These are phyloP conservation scores for Sardina pilchardus DNA, from an alignment of 2,113 vertebrate genomes.

Conservation along the genomic window DNA sequence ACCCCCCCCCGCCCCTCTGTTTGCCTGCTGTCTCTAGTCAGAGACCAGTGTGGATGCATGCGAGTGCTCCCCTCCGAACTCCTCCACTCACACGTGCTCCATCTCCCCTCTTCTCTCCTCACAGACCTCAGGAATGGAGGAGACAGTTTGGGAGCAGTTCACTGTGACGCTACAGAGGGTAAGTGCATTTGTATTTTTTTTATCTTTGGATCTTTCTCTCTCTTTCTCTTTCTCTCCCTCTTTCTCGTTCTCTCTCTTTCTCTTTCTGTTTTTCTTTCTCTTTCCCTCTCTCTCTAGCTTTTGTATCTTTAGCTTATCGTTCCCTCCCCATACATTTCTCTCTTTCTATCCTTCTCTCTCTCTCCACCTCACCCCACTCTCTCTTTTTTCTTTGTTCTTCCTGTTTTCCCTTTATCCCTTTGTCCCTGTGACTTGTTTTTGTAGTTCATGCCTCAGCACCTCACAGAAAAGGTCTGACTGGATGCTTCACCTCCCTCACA, in stretches of 20 bases:
- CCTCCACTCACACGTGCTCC: not conserved
- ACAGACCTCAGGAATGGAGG: conserved; percentile 83
- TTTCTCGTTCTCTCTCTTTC: not conserved
- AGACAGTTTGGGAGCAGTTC: conserved; percentile 92
- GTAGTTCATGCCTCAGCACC: not conserved
- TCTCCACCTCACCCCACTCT: not conserved
- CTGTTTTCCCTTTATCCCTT: not conserved
- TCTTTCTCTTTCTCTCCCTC: not conserved
- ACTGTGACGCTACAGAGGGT: conserved; percentile 93
- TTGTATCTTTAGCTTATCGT: not conserved
- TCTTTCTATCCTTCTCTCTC: not conserved
- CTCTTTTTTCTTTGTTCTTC: not conserved
- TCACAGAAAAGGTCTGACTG: not conserved
- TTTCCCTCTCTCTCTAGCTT: too few species aligned
- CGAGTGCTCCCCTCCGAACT: not conserved
- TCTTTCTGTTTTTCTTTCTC: not conserved
- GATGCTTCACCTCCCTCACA: not conserved
- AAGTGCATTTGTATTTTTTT: conserved; percentile 47
- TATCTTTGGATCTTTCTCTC: not conserved
- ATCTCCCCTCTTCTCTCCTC: conserved; percentile 29
- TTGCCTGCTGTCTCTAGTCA: not conserved
- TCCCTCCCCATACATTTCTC: not conserved
- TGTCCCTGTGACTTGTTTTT: not conserved
- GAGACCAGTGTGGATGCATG: not conserved
- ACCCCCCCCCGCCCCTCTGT: not conserved